Evolutionary conservation across 2,113 vertebrate genomes (phyloP).

Genomic region (Leucosticte australis): DNA sequence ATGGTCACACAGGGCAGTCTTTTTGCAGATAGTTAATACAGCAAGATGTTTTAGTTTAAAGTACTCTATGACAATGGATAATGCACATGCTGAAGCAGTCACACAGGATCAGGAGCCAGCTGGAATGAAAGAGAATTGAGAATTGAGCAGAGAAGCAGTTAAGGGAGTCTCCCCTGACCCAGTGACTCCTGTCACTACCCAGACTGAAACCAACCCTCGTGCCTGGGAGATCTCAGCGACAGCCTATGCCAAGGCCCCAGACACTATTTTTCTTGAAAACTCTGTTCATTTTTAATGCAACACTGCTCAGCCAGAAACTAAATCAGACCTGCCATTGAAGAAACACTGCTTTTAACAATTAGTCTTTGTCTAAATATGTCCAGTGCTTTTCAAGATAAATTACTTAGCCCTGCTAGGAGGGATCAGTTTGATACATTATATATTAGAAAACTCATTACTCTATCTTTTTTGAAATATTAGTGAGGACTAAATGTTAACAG

Average conservation of each 20-base stretch:
- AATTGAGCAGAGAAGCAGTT: not conserved
- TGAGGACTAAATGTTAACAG: not conserved
- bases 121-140: not conserved
- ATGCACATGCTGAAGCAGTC: not conserved
- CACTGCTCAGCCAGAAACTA: not conserved
- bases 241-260: not conserved
- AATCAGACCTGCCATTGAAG: not conserved
- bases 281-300: not conserved
- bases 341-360: not conserved
- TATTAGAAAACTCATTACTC: not conserved
- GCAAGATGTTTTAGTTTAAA: not conserved
- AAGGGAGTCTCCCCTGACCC: not conserved
- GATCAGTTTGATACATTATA: not conserved
- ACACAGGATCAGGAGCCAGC: not conserved
- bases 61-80: not conserved
- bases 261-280: not conserved
- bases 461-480: not conserved
- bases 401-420: not conserved
- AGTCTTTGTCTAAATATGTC: not conserved
- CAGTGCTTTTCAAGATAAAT: not conserved
- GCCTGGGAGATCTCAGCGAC: not conserved
- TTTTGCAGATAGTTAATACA: not conserved
- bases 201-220: rapidly evolving
- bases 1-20: not conserved
- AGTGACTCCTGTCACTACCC: rapidly evolving